Evolutionary conservation across 2,113 vertebrate genomes (phyloP), one percentile per base, ranked within the genome.

Genomic region (Chascanopsetta lugubris): DNA sequence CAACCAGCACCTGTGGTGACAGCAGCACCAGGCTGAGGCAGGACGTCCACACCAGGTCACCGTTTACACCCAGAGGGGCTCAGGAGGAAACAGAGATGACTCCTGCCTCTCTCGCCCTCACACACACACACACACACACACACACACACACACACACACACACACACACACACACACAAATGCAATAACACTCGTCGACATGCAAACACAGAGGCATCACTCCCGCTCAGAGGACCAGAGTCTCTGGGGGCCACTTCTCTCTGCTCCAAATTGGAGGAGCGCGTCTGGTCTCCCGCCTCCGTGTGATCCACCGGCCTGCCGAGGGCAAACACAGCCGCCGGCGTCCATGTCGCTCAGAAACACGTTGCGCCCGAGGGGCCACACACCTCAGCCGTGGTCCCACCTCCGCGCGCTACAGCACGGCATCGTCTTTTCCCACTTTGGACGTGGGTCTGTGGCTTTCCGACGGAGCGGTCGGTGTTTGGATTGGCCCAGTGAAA

Each of bases 211-310:
- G 8, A 50, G 17, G 26, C 29, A 20, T 65, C 29, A 70, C 11
- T 43, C 42, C 42, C 24, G 10, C 61, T 68, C 46, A 57, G 61
- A 73, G 54, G 68, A 36, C 43, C 18, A 7, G 8, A 25, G 20
- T 82, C 75, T 75, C 75, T 22, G 21, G 75, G 78, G 75, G 48
- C 34, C 20, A 60, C 25, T 79, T 75, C 63, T 75, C 54, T 46
- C 0, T 42, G 21, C 59, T 69, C 68, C 45, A 56, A 70, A 72
- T 53, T 72, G 62, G 46, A 43, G 47, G 27, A 63, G 63, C 67
- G 70, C 67, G 84, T 67, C 72, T 77, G 50, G 50, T 66, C 74
- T 51, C 49, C 18, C 20, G 70, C 21, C 27, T 25, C 65, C 20
- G n/a, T 62, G 61, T 73, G 60, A 82, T 79, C 55, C 47, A 77